Percentiles rank a stretch among this genome's conserved stretches.
These are phyloP conservation scores for Cryptocheilus praepositus DNA, from an alignment of 2,888 invertebrate species.

Conservation along the genomic window DNA sequence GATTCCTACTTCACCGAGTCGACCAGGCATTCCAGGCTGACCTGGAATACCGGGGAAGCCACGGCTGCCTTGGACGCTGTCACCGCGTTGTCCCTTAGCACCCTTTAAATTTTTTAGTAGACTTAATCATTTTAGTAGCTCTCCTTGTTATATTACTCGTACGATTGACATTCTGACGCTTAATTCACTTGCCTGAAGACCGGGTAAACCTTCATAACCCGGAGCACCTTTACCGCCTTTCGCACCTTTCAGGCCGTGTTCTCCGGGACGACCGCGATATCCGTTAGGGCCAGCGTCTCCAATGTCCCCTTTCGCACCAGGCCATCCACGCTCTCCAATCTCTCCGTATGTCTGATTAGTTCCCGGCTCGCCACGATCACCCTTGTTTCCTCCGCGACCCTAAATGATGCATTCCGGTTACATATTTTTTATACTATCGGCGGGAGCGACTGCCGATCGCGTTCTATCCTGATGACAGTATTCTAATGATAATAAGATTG, in stretches of 20 bases:
- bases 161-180: neutral
- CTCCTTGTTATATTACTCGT: too few species aligned
- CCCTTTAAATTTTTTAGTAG: constrained; percentile 67
- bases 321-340: constrained; percentile 77
- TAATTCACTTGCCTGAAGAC: constrained; percentile 65
- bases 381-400: constrained; percentile 77
- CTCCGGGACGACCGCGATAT: constrained; percentile 64
- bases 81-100: constrained; percentile 74
- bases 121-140: neutral
- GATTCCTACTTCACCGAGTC: constrained; percentile 64
- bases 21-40: constrained; percentile 76
- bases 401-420: constrained; percentile 54
- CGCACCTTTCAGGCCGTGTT: constrained; percentile 67
- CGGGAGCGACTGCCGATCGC: too few species aligned
- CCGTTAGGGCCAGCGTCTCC: constrained; percentile 73
- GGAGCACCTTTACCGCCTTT: constrained; percentile 75
- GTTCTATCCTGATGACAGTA: too few species aligned
- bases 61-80: constrained; percentile 76
- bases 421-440: too few species aligned
- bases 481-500: too few species aligned
- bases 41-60: constrained; percentile 79
- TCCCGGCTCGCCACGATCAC: constrained; percentile 80
- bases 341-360: constrained; percentile 77
- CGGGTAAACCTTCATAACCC: constrained; percentile 77
- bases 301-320: constrained; percentile 69